A percentile compares a stretch with the other conserved stretches of the same genome.
These are phyloP conservation scores for Chelonus formosanus DNA, from an alignment of 2,888 invertebrate species.

Conservation along the genomic window DNA sequence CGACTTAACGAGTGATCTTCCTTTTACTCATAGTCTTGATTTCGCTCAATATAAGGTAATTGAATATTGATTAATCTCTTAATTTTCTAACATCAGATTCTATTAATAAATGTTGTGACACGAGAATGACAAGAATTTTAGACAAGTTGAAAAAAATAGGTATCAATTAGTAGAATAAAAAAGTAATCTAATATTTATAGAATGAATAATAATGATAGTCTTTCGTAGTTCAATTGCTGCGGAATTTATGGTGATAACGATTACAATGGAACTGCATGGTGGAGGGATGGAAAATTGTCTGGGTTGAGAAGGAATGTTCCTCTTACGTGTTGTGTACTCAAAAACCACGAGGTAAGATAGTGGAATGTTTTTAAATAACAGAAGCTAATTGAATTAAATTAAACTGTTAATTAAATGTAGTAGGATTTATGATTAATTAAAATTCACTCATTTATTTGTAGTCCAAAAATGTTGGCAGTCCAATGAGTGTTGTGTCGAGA, in stretches of 20 bases:
- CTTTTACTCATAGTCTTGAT: conserved; percentile 66
- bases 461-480: conserved; percentile 60
- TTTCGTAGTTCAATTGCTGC: conserved; percentile 64
- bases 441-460: conserved; percentile 31
- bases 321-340: conserved; percentile 61
- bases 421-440: no score
- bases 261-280: conserved; percentile 64
- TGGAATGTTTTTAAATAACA: no score
- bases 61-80: conserved; percentile 4
- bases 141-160: no score
- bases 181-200: not conserved
- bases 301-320: conserved; percentile 57
- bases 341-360: conserved; percentile 54
- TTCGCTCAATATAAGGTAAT: conserved; percentile 65
- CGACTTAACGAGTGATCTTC: conserved; percentile 54
- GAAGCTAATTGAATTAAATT: no score
- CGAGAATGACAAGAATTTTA: no score
- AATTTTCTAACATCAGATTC: not conserved
- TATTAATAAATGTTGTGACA: not conserved
- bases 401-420: no score
- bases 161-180: no score
- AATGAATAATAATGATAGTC: not conserved
- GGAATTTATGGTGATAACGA: conserved; percentile 63
- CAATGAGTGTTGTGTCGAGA: conserved; percentile 62
- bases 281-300: conserved; percentile 58